A percentile compares a stretch with the other conserved stretches of the same genome.
Conservation (phyloP, 2,113 vertebrate species). For the Furnarius figulus region DNA sequence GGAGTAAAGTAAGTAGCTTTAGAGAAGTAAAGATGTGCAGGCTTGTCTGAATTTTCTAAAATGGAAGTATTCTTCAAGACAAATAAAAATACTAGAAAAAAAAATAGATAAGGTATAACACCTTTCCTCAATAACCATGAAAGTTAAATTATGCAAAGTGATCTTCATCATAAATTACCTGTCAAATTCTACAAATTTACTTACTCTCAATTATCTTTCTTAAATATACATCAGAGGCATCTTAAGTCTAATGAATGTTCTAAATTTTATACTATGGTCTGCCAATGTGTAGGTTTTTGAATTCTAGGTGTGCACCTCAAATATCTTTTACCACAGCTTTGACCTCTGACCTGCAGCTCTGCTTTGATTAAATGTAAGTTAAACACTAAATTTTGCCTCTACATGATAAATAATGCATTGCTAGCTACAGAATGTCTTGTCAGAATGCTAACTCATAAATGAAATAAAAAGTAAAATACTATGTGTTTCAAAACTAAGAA, state of each 20-base stretch:
- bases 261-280: neutral
- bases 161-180: neutral
- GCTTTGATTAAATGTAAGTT: neutral
- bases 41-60: neutral
- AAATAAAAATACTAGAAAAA: neutral
- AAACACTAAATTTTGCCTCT: neutral
- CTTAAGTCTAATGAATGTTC: neutral
- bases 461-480: neutral
- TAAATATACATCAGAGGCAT: neutral
- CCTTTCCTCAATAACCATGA: neutral
- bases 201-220: neutral
- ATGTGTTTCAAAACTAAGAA: neutral
- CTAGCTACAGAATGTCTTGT: neutral
- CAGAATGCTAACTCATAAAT: neutral
- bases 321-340: neutral
- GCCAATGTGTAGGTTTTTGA: neutral
- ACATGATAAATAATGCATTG: neutral
- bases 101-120: neutral
- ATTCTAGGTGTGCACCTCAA: neutral
- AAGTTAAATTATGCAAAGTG: neutral
- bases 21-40: neutral
- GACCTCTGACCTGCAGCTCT: neutral
- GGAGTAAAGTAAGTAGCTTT: neutral
- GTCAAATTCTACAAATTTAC: neutral
- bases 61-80: neutral